Percentiles rank a stretch among this genome's conserved stretches.
Conservation (phyloP, 2,888 invertebrate genomes). For the Ectemnius lituratus region DNA sequence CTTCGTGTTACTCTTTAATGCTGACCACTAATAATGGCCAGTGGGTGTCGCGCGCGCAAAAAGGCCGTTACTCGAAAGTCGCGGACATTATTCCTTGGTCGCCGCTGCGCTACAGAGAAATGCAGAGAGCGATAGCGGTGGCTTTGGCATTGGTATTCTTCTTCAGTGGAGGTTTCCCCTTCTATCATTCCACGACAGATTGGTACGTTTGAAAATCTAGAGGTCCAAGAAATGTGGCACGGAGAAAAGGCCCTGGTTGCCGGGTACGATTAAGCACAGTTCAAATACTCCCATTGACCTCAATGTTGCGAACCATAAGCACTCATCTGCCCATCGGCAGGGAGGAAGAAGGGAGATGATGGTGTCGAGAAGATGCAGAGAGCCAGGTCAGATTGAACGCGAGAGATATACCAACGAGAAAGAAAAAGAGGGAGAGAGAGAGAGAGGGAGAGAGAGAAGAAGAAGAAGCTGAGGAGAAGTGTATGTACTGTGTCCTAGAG, state of each 20-base stretch:
- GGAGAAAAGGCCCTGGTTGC: background rate
- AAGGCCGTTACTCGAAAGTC: conserved; percentile 49
- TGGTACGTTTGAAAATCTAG: no score
- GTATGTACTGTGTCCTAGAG: conserved; percentile 46
- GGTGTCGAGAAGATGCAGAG: no score
- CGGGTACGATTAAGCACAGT: conserved; percentile 15
- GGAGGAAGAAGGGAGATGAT: no score
- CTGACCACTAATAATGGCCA: conserved; percentile 47
- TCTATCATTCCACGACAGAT: no score
- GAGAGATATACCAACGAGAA: conserved; percentile 15
- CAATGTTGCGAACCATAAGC: conserved; percentile 30
- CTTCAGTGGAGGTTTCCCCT: no score
- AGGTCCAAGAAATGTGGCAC: background rate
- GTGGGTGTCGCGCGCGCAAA: conserved; percentile 34
- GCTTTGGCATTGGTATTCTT: no score
- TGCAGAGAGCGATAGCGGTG: no score
- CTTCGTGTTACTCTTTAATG: conserved; percentile 44
- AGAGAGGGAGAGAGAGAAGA: no score
- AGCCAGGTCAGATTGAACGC: conserved; percentile 45
- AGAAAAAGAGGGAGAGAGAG: no score
- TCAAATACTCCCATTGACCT: conserved; percentile 32
- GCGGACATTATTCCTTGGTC: conserved; percentile 15
- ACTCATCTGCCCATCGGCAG: no score
- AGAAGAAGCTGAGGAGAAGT: no score
- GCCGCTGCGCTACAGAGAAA: no score